phyloP scores from a whole-genome alignment of 1,140 invertebrate genomes.

The Procambarus clarkii region DNA sequence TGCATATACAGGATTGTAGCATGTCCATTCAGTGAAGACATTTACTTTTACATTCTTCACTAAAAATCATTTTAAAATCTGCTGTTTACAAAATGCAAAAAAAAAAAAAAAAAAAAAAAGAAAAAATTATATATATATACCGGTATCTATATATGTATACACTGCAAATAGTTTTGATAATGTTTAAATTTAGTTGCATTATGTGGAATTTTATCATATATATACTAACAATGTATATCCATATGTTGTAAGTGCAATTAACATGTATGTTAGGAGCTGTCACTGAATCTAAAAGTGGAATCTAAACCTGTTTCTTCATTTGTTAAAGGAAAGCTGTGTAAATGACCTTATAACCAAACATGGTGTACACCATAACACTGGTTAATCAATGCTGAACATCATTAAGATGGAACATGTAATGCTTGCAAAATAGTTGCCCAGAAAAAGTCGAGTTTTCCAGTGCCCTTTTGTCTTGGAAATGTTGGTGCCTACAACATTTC shows the following conservation, averaged over 20 bases:
- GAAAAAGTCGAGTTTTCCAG: slow-evolving; percentile 11
- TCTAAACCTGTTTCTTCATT: background rate
- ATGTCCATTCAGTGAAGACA: too few species aligned
- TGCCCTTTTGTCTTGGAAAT: slow-evolving; percentile 46
- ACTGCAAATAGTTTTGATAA: background rate
- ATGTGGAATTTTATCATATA: too few species aligned
- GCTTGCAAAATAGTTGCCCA: slow-evolving; percentile 13
- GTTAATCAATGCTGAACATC: slow-evolving; percentile 11
- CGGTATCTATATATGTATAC: too few species aligned
- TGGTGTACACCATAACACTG: slow-evolving; percentile 20
- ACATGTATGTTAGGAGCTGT: background rate
- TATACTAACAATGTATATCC: background rate
- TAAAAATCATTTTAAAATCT: too few species aligned
- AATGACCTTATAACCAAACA: slow-evolving; percentile 17
- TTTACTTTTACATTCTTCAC: too few species aligned
- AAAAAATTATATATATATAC: background rate
- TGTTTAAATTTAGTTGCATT: too few species aligned
- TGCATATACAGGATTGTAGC: too few species aligned
- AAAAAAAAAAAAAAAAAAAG: too few species aligned
- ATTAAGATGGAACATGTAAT: background rate
- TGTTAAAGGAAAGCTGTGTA: background rate
- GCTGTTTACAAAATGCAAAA: too few species aligned
- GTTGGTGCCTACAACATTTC: slow-evolving; percentile 64
- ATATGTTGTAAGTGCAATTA: background rate
- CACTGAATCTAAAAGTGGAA: background rate